These are phyloP conservation scores for Mamestra configurata DNA, from an alignment of 1,140 invertebrate genomes.

Conservation along the genomic window DNA sequence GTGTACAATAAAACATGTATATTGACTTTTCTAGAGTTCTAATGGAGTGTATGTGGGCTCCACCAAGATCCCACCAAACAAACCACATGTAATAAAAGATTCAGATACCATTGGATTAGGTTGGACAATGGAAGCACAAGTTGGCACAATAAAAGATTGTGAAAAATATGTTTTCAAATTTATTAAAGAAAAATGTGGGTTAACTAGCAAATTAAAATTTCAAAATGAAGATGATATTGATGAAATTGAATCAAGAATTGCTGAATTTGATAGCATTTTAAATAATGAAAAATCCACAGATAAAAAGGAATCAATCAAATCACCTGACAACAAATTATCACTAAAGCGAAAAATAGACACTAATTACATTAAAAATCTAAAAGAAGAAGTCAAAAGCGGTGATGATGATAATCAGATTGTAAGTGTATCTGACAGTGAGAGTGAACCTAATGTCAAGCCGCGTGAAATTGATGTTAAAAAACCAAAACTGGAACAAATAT, in stretches of 20 bases:
- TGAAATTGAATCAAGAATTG: slow-evolving; percentile 61
- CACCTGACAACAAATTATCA: slow-evolving; percentile 6
- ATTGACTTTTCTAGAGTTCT: slow-evolving; percentile 74
- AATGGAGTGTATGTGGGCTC: slow-evolving; percentile 81
- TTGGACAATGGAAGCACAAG: slow-evolving; percentile 69
- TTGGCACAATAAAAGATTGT: slow-evolving; percentile 68
- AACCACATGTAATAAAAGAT: slow-evolving; percentile 67
- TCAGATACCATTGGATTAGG: slow-evolving; percentile 78
- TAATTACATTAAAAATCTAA: slow-evolving; percentile 6
- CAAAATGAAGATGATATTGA: slow-evolving; percentile 70
- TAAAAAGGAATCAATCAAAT: neutral
- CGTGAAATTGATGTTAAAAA: slow-evolving; percentile 60
- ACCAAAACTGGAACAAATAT: slow-evolving; percentile 64
- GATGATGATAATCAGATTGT: slow-evolving; percentile 49
- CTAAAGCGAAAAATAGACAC: slow-evolving; percentile 53
- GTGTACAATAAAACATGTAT: neutral
- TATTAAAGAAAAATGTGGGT: slow-evolving; percentile 57
- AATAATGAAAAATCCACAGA: neutral
- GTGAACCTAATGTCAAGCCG: slow-evolving; percentile 53
- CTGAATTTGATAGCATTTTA: slow-evolving; percentile 39
- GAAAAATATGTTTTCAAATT: slow-evolving; percentile 82
- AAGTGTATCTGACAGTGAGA: slow-evolving; percentile 68
- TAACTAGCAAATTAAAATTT: slow-evolving; percentile 66
- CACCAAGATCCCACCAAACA: slow-evolving; percentile 72
- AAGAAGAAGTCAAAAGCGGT: slow-evolving; percentile 35